These are phyloP conservation scores for Psittacula cyanocephala DNA, from an alignment of 2,113 vertebrate genomes.

Conservation along the genomic window DNA sequence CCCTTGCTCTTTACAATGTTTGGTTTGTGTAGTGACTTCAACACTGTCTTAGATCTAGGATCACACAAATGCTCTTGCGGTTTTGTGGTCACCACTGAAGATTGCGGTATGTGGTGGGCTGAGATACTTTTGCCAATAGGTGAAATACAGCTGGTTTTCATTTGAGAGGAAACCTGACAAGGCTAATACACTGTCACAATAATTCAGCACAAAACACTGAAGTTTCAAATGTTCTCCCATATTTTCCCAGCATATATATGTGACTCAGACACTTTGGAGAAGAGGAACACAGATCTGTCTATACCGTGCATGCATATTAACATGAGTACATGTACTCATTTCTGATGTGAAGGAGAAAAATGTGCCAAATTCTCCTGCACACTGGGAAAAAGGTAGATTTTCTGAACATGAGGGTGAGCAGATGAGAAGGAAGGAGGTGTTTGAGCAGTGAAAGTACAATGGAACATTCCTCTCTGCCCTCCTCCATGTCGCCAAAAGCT, in stretches of 20 bases:
- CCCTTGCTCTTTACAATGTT: conserved; percentile 82
- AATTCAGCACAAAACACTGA: conserved; percentile 49
- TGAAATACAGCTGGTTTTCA: conserved; percentile 81
- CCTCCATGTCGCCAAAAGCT: not conserved
- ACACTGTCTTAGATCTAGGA: conserved; percentile 80
- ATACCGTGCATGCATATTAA: not conserved
- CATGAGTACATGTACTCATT: not conserved
- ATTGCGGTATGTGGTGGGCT: conserved; percentile 73
- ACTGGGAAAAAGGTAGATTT: not conserved
- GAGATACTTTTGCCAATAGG: conserved; percentile 75
- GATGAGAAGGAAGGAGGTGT: not conserved
- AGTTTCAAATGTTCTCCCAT: conserved; percentile 3
- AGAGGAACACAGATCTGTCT: not conserved
- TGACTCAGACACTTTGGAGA: not conserved
- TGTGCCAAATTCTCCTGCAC: not conserved
- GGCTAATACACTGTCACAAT: conserved; percentile 63
- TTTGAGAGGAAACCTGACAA: conserved; percentile 70
- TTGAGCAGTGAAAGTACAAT: not conserved
- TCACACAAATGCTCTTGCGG: conserved; percentile 82
- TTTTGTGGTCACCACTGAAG: conserved; percentile 79
- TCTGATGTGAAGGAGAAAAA: not conserved
- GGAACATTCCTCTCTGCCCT: not conserved
- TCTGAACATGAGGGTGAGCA: not conserved
- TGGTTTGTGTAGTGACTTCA: conserved; percentile 83
- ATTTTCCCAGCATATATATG: not conserved